Conservation (phyloP, 1,140 invertebrate genomes). For the Steinernema khuongi region DNA sequence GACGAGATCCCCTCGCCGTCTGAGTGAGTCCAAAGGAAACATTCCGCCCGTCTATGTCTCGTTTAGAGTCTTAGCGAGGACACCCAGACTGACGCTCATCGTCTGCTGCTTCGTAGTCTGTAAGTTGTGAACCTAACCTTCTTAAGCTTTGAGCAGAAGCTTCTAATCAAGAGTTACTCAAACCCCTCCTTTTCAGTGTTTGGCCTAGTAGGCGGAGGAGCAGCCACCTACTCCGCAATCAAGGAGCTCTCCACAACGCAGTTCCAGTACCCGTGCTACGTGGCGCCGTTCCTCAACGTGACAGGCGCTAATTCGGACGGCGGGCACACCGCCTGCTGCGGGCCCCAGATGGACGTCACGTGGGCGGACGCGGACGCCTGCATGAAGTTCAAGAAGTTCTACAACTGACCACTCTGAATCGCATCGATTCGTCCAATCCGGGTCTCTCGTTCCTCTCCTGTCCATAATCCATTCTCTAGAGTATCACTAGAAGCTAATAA, state of each 20-base stretch:
- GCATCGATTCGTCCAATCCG: not conserved
- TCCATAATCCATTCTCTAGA: not conserved
- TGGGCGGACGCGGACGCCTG: slow-evolving; percentile 31
- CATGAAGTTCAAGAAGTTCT: not conserved
- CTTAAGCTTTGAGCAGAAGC: not conserved
- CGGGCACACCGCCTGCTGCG: slow-evolving; percentile 46
- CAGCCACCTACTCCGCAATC: slow-evolving; percentile 54
- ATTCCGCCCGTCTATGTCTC: slow-evolving; percentile 10
- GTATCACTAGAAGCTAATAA: too few relatives aligned
- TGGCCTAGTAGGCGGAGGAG: slow-evolving; percentile 47
- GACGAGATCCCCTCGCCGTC: slow-evolving; percentile 20
- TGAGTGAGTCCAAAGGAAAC: slow-evolving; percentile 18
- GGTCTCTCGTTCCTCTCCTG: not conserved
- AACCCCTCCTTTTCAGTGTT: slow-evolving; percentile 40
- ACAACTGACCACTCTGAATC: not conserved
- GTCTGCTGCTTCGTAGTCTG: slow-evolving; percentile 43
- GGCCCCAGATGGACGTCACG: slow-evolving; percentile 43
- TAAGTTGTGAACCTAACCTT: slow-evolving; percentile 24
- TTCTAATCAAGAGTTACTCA: not conserved
- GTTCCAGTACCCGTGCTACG: slow-evolving; percentile 50
- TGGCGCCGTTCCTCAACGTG: slow-evolving; percentile 42
- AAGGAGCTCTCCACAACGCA: slow-evolving; percentile 46
- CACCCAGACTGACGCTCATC: slow-evolving; percentile 31
- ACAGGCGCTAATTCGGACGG: not conserved
- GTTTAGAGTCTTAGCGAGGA: slow-evolving; percentile 43